These are phyloP conservation scores for Cybosia mesomella DNA, from an alignment of 2,888 invertebrate species.

Conservation along the genomic window DNA sequence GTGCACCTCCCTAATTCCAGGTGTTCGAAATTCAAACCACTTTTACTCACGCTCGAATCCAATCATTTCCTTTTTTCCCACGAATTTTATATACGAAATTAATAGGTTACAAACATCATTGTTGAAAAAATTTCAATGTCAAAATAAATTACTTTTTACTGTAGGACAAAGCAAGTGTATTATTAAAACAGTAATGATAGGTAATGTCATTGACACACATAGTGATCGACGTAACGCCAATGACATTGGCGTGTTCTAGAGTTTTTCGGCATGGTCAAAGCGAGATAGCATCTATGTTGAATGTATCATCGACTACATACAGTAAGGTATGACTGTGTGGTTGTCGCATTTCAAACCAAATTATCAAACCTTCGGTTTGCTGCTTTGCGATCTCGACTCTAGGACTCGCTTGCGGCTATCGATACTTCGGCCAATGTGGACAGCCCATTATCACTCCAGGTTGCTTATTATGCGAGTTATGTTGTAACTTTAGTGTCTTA, in stretches of 20 bases:
- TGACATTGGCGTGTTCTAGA: conserved; percentile 25
- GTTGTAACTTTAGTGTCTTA: too few relatives aligned
- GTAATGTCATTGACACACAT: conserved; percentile 75
- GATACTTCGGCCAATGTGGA: too few relatives aligned
- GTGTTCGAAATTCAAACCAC: too few relatives aligned
- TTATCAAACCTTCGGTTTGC: background rate
- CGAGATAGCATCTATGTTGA: background rate
- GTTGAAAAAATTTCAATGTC: conserved; percentile 35
- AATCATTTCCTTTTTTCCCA: background rate
- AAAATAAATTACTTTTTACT: conserved; percentile 56
- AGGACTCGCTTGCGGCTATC: too few relatives aligned
- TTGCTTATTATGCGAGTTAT: too few relatives aligned
- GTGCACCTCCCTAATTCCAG: too few relatives aligned
- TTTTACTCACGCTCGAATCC: too few relatives aligned
- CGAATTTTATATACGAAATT: background rate
- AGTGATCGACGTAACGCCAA: conserved; percentile 60
- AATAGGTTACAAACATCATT: background rate
- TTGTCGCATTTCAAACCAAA: too few relatives aligned
- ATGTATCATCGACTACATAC: background rate
- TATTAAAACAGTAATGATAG: conserved; percentile 41
- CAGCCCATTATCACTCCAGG: too few relatives aligned
- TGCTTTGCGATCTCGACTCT: background rate
- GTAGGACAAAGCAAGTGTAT: conserved; percentile 24
- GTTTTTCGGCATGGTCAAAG: background rate
- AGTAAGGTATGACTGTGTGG: background rate